These are phyloP conservation scores for Cydia splendana DNA, from an alignment of 1,140 invertebrate species.

Conservation along the genomic window DNA sequence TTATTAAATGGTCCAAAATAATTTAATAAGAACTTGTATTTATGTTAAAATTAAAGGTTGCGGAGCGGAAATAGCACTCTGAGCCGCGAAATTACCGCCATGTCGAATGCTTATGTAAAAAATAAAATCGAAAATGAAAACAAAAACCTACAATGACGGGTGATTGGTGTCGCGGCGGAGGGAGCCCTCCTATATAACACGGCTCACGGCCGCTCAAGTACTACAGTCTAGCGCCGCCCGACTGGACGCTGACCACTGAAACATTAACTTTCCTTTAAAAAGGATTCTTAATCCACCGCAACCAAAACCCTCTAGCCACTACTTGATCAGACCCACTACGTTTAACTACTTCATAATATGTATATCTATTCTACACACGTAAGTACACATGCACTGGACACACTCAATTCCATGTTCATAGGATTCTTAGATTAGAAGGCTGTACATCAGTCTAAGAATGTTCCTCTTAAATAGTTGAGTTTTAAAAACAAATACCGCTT, in stretches of 20 bases:
- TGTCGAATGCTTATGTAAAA: constrained; percentile 34
- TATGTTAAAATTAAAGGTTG: too few species aligned
- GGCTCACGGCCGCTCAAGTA: constrained; percentile 55
- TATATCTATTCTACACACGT: constrained; percentile 7
- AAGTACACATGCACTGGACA: constrained; percentile 1
- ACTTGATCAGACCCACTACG: constrained; percentile 4
- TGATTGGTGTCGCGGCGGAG: constrained; percentile 72
- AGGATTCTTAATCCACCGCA: constrained; percentile 48
- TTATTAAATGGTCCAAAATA: too few species aligned
- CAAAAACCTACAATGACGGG: constrained; percentile 72
- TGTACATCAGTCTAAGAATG: not conserved
- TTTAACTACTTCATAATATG: not conserved
- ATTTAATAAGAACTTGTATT: too few species aligned
- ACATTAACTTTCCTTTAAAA: constrained; percentile 72
- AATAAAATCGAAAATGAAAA: constrained; percentile 63
- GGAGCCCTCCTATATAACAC: constrained; percentile 62
- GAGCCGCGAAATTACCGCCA: not conserved
- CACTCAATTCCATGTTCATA: too few species aligned
- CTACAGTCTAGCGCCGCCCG: constrained; percentile 73
- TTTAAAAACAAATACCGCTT: not conserved
- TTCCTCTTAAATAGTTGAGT: not conserved
- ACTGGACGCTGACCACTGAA: constrained; percentile 75
- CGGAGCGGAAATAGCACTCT: not conserved
- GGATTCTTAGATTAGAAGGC: not conserved
- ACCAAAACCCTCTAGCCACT: constrained; percentile 59